phyloP scores from a whole-genome alignment of 2,113 vertebrate genomes.

The Nannospalax galili region DNA sequence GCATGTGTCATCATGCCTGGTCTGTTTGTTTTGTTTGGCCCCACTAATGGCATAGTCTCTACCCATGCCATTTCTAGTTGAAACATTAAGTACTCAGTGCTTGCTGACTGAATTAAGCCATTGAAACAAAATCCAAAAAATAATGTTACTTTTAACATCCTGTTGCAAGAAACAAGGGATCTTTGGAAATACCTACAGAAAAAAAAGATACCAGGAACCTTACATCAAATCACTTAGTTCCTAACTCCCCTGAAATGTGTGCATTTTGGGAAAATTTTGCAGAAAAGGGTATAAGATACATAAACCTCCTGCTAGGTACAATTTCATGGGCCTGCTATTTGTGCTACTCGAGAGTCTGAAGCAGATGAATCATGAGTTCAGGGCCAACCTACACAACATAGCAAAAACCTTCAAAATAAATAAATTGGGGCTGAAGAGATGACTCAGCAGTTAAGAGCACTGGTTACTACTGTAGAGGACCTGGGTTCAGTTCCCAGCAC shows the following conservation, averaged over 20 bases:
- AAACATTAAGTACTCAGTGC: not conserved
- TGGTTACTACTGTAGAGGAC: too few species aligned
- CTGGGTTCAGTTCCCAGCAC: too few species aligned
- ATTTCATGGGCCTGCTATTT: not conserved
- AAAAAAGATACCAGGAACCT: slow-evolving; percentile 1
- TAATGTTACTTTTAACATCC: slow-evolving; percentile 3
- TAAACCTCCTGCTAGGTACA: not conserved
- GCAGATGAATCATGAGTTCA: not conserved
- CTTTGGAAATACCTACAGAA: slow-evolving; percentile 1
- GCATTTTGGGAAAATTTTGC: not conserved
- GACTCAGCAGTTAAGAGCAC: too few species aligned
- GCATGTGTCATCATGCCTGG: too few species aligned
- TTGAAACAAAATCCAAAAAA: slow-evolving; percentile 19
- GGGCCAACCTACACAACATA: not conserved
- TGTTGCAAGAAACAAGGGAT: not conserved
- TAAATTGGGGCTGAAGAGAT: too few species aligned
- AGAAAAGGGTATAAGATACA: not conserved
- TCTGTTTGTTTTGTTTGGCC: too few species aligned
- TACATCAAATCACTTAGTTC: not conserved
- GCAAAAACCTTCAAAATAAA: not conserved
- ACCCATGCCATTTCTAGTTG: not conserved
- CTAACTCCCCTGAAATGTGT: not conserved
- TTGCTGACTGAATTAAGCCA: not conserved
- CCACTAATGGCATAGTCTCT: too few species aligned
- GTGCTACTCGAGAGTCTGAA: not conserved